Conservation (phyloP, 2,888 invertebrate genomes). For the Chrysopilus asiliformis region DNA sequence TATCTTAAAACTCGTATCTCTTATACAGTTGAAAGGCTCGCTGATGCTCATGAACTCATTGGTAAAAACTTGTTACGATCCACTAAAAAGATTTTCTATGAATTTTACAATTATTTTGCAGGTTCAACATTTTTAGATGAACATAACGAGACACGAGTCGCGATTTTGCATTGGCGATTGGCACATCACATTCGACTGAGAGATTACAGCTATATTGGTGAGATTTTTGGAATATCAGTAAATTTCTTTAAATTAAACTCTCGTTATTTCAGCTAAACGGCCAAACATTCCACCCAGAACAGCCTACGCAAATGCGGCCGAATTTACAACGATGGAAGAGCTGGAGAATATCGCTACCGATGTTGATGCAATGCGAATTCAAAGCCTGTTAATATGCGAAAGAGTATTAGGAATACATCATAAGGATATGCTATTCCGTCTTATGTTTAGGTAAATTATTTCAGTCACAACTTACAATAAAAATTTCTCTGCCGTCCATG, state of each 20-base stretch:
- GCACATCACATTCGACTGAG: conserved; percentile 53
- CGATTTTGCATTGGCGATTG: conserved; percentile 64
- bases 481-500: too few relatives aligned
- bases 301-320: conserved; percentile 53
- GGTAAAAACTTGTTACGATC: too few relatives aligned
- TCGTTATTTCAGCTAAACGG: conserved; percentile 40
- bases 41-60: conserved; percentile 79
- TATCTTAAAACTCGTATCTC: conserved; percentile 49
- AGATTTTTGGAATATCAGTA: too few relatives aligned
- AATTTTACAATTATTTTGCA: conserved; percentile 12
- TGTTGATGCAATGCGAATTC: conserved; percentile 72
- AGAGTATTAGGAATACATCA: conserved; percentile 74
- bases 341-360: conserved; percentile 61
- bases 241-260: too few relatives aligned
- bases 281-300: conserved; percentile 42
- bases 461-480: background rate
- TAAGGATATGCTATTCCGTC: conserved; percentile 72
- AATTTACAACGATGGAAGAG: conserved; percentile 61
- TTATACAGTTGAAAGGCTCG: conserved; percentile 54
- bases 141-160: conserved; percentile 58
- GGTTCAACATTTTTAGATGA: conserved; percentile 78
- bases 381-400: conserved; percentile 77
- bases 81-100: too few relatives aligned
- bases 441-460: conserved; percentile 50
- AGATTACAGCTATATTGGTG: conserved; percentile 27